Percentiles rank a stretch among this genome's conserved stretches.
Evolutionary conservation across 2,113 vertebrate genomes (phyloP).

Genomic region (Tonatia bakeri): DNA sequence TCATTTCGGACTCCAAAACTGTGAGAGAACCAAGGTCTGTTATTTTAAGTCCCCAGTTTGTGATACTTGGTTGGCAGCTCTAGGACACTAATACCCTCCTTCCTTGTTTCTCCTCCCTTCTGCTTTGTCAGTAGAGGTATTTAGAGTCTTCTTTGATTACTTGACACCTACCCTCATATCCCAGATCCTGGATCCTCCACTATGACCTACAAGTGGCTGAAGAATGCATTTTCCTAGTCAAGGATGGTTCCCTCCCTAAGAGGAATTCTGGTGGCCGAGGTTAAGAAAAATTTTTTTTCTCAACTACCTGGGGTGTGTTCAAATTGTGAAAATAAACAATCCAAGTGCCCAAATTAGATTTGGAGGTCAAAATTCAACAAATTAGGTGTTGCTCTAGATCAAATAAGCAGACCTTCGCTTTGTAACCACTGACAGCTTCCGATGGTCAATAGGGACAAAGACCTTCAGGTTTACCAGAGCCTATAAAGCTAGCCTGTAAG

Average conservation of each 20-base stretch:
- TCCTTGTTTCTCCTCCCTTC: neutral
- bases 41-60: neutral
- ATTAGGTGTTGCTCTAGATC: neutral
- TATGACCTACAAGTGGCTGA: neutral
- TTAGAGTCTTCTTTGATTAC: neutral
- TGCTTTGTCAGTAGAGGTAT: neutral
- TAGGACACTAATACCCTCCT: neutral
- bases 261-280: neutral
- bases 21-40: neutral
- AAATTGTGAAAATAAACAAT: conserved; percentile 1
- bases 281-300: conserved; percentile 36
- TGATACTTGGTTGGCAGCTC: neutral
- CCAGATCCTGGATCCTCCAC: neutral
- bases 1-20: neutral
- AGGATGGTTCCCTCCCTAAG: neutral
- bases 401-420: neutral
- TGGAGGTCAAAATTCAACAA: neutral
- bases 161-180: neutral
- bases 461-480: neutral
- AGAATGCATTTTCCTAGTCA: neutral
- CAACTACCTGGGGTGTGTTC: neutral
- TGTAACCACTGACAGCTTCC: neutral
- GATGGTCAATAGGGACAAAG: neutral
- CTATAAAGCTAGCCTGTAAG: neutral
- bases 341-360: neutral